phyloP scores from a whole-genome alignment of 2,113 vertebrate genomes.

The Psittacara wagleri region DNA sequence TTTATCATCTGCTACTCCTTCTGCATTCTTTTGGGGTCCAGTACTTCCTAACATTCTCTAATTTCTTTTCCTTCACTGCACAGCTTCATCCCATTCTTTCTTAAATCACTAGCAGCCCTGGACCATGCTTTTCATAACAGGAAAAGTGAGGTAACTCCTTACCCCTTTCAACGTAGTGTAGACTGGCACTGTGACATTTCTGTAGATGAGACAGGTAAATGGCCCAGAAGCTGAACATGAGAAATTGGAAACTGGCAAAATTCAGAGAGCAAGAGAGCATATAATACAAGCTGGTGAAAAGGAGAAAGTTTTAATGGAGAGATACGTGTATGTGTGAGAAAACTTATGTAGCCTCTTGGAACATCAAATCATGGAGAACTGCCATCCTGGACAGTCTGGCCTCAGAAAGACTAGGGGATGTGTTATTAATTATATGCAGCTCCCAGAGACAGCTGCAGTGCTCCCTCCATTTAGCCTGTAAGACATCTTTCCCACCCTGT shows the following conservation, averaged over 20 bases:
- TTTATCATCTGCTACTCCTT: background rate
- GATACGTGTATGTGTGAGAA: background rate
- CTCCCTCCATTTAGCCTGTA: background rate
- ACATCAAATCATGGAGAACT: background rate
- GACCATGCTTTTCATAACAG: background rate
- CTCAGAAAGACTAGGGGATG: background rate
- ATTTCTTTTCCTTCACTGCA: background rate
- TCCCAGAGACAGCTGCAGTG: background rate
- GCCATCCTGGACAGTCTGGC: background rate
- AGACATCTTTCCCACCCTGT: background rate
- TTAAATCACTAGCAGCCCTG: background rate
- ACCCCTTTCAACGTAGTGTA: conserved; percentile 90
- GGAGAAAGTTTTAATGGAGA: background rate
- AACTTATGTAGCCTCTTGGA: background rate
- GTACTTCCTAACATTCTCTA: background rate
- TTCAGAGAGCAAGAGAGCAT: background rate
- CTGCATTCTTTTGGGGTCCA: background rate
- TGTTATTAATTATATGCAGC: background rate
- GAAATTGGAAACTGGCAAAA: conserved; percentile 74
- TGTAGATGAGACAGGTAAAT: conserved; percentile 83
- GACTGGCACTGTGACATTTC: conserved; percentile 86
- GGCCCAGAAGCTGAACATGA: conserved; percentile 76
- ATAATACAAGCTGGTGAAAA: conserved; percentile 3
- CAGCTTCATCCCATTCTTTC: background rate
- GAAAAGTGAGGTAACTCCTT: conserved; percentile 50